Percentiles rank a stretch among this genome's conserved stretches.
phyloP scores from a whole-genome alignment of 2,888 invertebrate genomes.

The Drosophila histrio region DNA sequence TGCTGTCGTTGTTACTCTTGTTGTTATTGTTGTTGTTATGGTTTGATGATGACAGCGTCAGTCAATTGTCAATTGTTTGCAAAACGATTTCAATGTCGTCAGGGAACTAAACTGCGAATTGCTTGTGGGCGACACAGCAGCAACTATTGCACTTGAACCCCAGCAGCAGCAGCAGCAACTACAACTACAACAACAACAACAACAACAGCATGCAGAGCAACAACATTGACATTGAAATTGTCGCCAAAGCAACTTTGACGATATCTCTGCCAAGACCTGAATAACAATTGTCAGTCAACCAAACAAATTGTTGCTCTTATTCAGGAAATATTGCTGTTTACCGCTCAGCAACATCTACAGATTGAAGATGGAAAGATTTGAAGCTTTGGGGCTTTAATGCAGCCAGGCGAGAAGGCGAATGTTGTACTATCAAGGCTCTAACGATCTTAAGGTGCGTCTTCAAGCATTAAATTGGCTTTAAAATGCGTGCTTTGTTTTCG shows the following conservation, averaged over 20 bases:
- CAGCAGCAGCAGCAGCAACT: constrained; percentile 27
- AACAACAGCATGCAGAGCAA: no score
- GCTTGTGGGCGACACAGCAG: constrained; percentile 33
- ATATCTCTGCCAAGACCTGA: constrained; percentile 48
- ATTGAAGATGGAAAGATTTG: not conserved
- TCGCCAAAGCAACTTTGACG: constrained; percentile 5
- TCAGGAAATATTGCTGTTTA: constrained; percentile 39
- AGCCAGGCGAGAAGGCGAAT: not conserved
- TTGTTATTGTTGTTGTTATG: not conserved
- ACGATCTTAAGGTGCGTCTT: constrained; percentile 36
- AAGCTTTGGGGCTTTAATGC: not conserved
- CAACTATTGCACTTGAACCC: constrained; percentile 53
- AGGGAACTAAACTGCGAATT: not conserved
- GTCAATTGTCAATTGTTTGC: constrained; percentile 46
- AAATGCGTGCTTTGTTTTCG: constrained; percentile 32
- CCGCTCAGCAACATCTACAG: constrained; percentile 8
- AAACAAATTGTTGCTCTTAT: constrained; percentile 16
- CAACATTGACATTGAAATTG: constrained; percentile 72
- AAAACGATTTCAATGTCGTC: constrained; percentile 45
- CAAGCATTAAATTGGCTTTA: constrained; percentile 58
- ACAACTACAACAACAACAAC: constrained; percentile 10
- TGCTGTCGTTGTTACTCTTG: not conserved
- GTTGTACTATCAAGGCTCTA: constrained; percentile 25
- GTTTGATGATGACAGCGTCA: constrained; percentile 39
- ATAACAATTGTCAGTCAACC: constrained; percentile 39